Conservation (phyloP, 2,888 invertebrate genomes). For the Onchidella celtica region DNA sequence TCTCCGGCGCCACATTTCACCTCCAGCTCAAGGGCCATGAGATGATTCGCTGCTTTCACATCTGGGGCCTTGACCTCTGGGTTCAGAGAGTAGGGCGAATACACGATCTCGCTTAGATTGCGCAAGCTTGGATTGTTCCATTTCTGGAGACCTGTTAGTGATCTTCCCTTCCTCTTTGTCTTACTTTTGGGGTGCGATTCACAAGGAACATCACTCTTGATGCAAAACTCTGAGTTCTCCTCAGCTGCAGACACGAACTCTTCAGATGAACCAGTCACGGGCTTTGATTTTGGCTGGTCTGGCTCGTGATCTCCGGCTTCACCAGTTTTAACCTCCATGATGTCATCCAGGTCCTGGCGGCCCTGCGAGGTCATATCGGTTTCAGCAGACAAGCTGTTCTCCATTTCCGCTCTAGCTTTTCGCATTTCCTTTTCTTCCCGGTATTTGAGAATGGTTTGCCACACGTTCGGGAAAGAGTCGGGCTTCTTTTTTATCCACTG, state of each 20-base stretch:
- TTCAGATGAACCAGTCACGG: too few species aligned
- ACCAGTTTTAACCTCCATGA: neutral
- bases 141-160: neutral
- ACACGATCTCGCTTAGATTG: neutral
- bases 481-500: neutral
- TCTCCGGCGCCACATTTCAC: too few species aligned
- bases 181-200: neutral
- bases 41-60: neutral
- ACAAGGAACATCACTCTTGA: too few species aligned
- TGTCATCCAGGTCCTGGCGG: neutral
- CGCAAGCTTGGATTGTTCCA: neutral
- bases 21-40: too few species aligned
- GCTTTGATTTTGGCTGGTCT: neutral
- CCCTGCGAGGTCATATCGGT: neutral
- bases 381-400: neutral
- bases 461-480: neutral
- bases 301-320: neutral
- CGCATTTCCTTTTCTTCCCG: neutral
- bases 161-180: neutral
- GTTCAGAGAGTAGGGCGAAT: neutral
- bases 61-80: neutral
- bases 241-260: neutral
- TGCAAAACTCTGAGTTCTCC: too few species aligned
- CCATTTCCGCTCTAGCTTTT: neutral
- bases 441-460: neutral